Conservation (phyloP, 2,888 invertebrate genomes). For the Thelaira solivaga region DNA sequence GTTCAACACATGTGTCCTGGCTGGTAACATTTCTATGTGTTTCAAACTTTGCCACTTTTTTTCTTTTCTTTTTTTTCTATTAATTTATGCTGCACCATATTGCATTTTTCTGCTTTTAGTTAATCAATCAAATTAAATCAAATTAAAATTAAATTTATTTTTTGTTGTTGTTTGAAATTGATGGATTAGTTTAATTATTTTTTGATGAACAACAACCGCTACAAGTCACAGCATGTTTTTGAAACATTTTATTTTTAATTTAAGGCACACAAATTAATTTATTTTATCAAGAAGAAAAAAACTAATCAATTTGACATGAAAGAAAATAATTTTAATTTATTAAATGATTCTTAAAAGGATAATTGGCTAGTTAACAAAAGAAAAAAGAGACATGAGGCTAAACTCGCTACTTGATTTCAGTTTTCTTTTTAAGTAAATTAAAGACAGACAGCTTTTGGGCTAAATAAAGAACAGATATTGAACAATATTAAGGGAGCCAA, state of each 20-base stretch:
- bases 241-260: slow-evolving; percentile 18
- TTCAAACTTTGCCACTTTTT: neutral
- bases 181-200: slow-evolving; percentile 27
- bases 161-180: slow-evolving; percentile 22
- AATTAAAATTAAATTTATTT: slow-evolving; percentile 21
- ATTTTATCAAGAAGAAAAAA: neutral
- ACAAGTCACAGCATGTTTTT: too few species aligned
- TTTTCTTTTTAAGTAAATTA: too few species aligned
- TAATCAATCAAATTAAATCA: slow-evolving; percentile 41
- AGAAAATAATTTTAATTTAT: too few species aligned
- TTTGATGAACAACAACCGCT: too few species aligned
- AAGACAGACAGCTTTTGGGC: too few species aligned
- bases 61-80: slow-evolving; percentile 19
- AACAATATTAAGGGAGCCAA: too few species aligned
- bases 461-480: too few species aligned
- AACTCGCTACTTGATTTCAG: too few species aligned
- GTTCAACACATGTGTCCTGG: slow-evolving; percentile 49
- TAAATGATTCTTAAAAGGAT: too few species aligned
- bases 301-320: too few species aligned
- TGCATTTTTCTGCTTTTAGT: slow-evolving; percentile 2
- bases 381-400: too few species aligned
- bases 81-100: neutral
- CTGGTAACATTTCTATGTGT: neutral
- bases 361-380: too few species aligned
- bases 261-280: neutral